Evolutionary conservation across 2,888 invertebrate species (phyloP), one percentile per base, ranked within the genome.

Genomic region (Rhamphomyia laevipes): DNA sequence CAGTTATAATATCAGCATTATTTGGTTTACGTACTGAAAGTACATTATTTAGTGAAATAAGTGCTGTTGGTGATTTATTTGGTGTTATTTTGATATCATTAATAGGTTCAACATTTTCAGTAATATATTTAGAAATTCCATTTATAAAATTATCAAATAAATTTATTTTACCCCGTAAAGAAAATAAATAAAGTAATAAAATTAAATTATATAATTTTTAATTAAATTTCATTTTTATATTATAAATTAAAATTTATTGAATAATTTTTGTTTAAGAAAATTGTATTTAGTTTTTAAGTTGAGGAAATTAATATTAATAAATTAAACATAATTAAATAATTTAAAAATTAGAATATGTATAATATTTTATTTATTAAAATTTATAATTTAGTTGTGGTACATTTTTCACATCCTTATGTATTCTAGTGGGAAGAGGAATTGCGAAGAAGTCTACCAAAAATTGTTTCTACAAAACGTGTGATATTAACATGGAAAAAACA

Each of bases 111-210:
- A 52, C 62, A 47, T 11, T 62, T 16, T 48, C 56, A 27, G 53
- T 60, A 7, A 45, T 62, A 10, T 45, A 63, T 38, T 51, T 63
- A 46, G 65, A 64, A 47, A 48, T 62, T 43, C 65, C 65, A 38
- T 54, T 60, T 46, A 60, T 61, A 45, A 57, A 59, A 48, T 46
- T 64, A 35, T 56, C 63, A 17, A 57, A 52, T 35, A 55, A 43
- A 46, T 59, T 57, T 46, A 51, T 59, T 17, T 47, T 54, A 27
- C 21, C 27, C n/a, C n/a, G n/a, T n/a, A 15, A 42, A 27, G 5
- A 21, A 42, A 42, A 15, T 5, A 42, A 21, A 9, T 38, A 11
- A 38, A 17, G 5, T 38, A 21, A 21, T 21, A 21, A 21, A 21
- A 21, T 21, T 21, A 4, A 21, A 5, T n/a, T n/a, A 31, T 13